These are phyloP conservation scores for Otolemur crassicaudatus DNA, from an alignment of 2,797 vertebrate species.

Conservation along the genomic window DNA sequence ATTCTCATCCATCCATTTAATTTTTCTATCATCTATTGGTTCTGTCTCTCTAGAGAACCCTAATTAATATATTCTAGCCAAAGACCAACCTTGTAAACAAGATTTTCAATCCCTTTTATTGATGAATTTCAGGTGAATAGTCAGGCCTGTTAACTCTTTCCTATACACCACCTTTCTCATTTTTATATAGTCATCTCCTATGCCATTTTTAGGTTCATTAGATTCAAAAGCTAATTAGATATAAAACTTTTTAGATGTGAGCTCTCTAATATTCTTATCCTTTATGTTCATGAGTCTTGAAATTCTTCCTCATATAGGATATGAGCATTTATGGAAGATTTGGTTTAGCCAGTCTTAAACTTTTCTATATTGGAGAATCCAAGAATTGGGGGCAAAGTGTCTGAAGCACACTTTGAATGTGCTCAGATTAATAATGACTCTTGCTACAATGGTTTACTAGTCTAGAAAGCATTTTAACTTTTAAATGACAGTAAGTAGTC, in stretches of 20 bases:
- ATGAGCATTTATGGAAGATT: neutral
- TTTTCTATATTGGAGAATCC: slow-evolving; percentile 1
- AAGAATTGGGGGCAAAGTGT: neutral
- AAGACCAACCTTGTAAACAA: neutral
- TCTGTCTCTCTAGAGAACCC: neutral
- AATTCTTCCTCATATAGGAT: neutral
- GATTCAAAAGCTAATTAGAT: neutral
- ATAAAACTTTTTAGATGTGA: neutral
- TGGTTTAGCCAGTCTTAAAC: neutral
- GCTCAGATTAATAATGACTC: neutral
- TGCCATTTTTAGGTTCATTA: neutral
- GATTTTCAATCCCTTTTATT: neutral
- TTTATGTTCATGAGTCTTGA: neutral
- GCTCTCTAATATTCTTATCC: neutral
- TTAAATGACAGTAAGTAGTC: neutral
- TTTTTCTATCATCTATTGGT: neutral
- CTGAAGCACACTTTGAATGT: neutral
- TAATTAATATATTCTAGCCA: neutral
- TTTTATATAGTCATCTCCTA: neutral
- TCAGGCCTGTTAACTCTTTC: neutral
- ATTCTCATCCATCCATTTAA: neutral
- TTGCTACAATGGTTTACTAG: neutral
- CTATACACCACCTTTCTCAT: neutral
- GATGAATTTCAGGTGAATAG: neutral
- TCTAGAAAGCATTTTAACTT: slow-evolving; percentile 9